phyloP scores from a whole-genome alignment of 2,888 invertebrate species.

The Xiphydria camelus region DNA sequence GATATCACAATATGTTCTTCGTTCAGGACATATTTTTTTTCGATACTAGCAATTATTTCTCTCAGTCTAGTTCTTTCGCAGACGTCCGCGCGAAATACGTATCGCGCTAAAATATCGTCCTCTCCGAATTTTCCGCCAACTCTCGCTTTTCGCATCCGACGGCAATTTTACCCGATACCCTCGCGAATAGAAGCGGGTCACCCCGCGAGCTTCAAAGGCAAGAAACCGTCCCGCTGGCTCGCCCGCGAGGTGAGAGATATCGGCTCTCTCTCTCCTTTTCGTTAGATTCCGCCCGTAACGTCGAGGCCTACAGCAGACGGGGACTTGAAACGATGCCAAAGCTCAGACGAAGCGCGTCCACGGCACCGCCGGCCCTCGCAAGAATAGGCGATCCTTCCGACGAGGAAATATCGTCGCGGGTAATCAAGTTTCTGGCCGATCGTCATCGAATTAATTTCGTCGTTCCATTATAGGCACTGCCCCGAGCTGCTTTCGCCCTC shows the following conservation, averaged over 20 bases:
- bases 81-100: no score
- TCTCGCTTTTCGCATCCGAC: no score
- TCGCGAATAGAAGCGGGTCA: conserved; percentile 35
- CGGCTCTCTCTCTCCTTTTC: conserved; percentile 40
- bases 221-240: conserved; percentile 28
- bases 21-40: no score
- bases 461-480: conserved; percentile 12
- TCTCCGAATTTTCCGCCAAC: no score
- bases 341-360: conserved; percentile 40
- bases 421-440: not conserved
- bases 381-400: no score
- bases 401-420: no score
- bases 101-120: no score
- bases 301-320: conserved; percentile 45
- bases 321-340: conserved; percentile 52
- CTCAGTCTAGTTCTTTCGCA: no score
- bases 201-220: conserved; percentile 40
- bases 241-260: conserved; percentile 54
- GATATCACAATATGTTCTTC: no score
- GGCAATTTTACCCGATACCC: not conserved
- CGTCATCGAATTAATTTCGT: conserved; percentile 10
- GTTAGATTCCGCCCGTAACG: conserved; percentile 40
- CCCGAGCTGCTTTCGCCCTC: conserved; percentile 11
- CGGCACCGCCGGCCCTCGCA: conserved; percentile 1
- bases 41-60: no score